A percentile compares a stretch with the other conserved stretches of the same genome.
Evolutionary conservation across 2,113 vertebrate species (phyloP).

Genomic region (Strix aluco): DNA sequence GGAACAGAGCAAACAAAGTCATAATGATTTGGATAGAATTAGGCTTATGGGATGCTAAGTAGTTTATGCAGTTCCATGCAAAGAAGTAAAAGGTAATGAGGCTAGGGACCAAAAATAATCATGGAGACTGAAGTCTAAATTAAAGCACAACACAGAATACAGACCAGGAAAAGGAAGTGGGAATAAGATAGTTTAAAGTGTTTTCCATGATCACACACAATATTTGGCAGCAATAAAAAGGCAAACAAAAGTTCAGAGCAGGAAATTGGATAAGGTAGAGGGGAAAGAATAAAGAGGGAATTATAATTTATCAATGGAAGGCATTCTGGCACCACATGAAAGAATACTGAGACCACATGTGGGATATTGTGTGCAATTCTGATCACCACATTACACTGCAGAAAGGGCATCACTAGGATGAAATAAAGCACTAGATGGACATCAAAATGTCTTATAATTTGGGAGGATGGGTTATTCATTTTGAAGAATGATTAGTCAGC

Average conservation of each 20-base stretch:
- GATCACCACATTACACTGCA: neutral
- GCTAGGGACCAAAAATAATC: slow-evolving; percentile 50
- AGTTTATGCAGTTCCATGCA: slow-evolving; percentile 51
- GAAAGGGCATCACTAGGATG: neutral
- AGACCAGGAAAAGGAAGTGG: slow-evolving; percentile 28
- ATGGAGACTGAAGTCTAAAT: slow-evolving; percentile 20
- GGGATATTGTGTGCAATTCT: neutral
- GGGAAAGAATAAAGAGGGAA: neutral
- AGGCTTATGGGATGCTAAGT: slow-evolving; percentile 68
- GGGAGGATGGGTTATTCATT: neutral
- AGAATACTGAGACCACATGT: neutral
- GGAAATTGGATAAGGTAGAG: slow-evolving; percentile 11
- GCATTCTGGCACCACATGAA: slow-evolving; percentile 16
- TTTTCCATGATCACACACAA: neutral
- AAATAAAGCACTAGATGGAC: neutral
- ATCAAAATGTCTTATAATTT: neutral
- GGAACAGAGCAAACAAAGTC: slow-evolving; percentile 69
- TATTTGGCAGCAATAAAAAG: slow-evolving; percentile 19
- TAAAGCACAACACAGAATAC: slow-evolving; percentile 21
- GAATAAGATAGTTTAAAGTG: neutral
- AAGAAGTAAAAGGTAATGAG: slow-evolving; percentile 64
- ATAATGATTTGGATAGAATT: slow-evolving; percentile 66
- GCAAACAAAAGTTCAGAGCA: neutral
- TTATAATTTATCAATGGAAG: slow-evolving; percentile 30
- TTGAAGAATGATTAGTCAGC: neutral